Conservation (phyloP, 2,888 invertebrate species). For the Penaeus monodon region DNA sequence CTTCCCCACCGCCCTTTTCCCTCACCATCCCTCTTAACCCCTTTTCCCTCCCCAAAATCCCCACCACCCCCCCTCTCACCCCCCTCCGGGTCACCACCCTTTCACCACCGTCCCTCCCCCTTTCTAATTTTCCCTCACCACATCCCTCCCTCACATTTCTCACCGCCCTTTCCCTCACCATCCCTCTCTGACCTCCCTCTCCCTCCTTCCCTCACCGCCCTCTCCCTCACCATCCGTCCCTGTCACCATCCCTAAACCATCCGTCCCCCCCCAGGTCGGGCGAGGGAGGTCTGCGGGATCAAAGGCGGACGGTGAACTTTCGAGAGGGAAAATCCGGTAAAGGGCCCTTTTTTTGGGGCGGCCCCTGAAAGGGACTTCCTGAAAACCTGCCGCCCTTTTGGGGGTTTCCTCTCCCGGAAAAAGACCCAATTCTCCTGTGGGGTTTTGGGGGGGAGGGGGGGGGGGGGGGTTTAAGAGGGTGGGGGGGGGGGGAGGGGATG, state of each 20-base stretch:
- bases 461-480: too few relatives aligned
- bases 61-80: too few relatives aligned
- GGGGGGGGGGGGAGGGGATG: too few relatives aligned
- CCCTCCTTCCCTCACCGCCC: background rate
- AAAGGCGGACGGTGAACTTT: slow-evolving; percentile 67
- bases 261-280: slow-evolving; percentile 1
- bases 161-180: too few relatives aligned
- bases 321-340: slow-evolving; percentile 67
- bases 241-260: background rate
- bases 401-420: slow-evolving; percentile 68
- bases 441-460: slow-evolving; percentile 17
- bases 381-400: slow-evolving; percentile 68
- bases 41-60: too few relatives aligned
- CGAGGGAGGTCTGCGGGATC: slow-evolving; percentile 66
- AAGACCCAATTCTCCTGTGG: slow-evolving; percentile 68
- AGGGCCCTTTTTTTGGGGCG: slow-evolving; percentile 67
- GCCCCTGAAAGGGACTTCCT: slow-evolving; percentile 68
- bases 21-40: too few relatives aligned
- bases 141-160: too few relatives aligned
- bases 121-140: too few relatives aligned
- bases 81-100: too few relatives aligned
- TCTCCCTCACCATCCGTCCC: background rate
- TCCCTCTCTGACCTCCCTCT: too few relatives aligned
- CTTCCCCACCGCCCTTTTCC: accelerated
- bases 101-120: too few relatives aligned